Conservation (phyloP, 2,888 invertebrate genomes). For the Athetis lepigone region DNA sequence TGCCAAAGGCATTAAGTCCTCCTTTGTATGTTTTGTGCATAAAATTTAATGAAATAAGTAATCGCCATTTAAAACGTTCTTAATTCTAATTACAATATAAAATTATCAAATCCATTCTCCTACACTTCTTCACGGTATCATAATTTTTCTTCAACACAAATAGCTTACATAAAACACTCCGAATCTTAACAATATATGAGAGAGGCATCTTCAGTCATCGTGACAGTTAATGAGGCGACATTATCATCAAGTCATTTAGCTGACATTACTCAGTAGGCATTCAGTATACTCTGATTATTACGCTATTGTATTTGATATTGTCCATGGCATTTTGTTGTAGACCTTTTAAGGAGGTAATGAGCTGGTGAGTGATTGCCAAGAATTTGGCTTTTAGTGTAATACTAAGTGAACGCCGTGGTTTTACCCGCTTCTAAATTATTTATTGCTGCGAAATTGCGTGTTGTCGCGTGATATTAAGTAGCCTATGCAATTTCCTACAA, state of each 20-base stretch:
- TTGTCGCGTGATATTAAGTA: too few relatives aligned
- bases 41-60: too few relatives aligned
- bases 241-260: constrained; percentile 55
- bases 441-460: too few relatives aligned
- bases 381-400: neutral
- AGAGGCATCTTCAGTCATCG: constrained; percentile 59
- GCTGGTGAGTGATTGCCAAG: neutral
- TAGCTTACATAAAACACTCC: constrained; percentile 6
- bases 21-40: too few relatives aligned
- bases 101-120: neutral
- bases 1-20: too few relatives aligned
- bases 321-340: constrained; percentile 22
- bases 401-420: too few relatives aligned
- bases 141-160: neutral
- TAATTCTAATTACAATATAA: too few relatives aligned
- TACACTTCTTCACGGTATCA: neutral
- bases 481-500: too few relatives aligned
- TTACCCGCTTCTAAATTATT: too few relatives aligned
- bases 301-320: constrained; percentile 13
- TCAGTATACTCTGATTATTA: constrained; percentile 29
- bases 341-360: constrained; percentile 41
- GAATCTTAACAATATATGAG: constrained; percentile 4
- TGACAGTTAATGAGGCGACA: constrained; percentile 54
- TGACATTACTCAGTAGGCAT: constrained; percentile 44
- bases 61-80: too few relatives aligned